Evolutionary conservation across 2,888 invertebrate species (phyloP).

Genomic region (Drosophila nigritarsus): DNA sequence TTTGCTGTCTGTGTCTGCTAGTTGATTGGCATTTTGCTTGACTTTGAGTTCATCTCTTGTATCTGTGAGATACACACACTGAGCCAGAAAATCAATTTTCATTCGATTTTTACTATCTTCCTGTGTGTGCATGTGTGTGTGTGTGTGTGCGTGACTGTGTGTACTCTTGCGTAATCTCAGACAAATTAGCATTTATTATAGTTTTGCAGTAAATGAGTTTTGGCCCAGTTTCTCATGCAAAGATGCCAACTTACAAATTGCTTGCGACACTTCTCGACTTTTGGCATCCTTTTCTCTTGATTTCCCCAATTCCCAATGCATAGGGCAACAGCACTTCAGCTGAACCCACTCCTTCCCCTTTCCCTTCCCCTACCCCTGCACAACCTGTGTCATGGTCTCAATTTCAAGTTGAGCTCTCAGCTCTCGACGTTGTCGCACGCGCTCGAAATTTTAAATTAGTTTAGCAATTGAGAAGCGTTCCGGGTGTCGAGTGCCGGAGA

Average conservation of each 20-base stretch:
- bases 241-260: slow-evolving; percentile 65
- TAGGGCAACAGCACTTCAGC: slow-evolving; percentile 33
- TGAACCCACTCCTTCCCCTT: neutral
- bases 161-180: slow-evolving; percentile 65
- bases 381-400: slow-evolving; percentile 54
- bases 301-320: slow-evolving; percentile 58
- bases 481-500: slow-evolving; percentile 54
- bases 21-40: slow-evolving; percentile 57
- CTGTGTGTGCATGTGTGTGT: neutral
- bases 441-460: slow-evolving; percentile 79
- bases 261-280: slow-evolving; percentile 71
- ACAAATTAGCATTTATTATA: slow-evolving; percentile 73
- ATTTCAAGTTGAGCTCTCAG: slow-evolving; percentile 46
- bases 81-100: slow-evolving; percentile 65
- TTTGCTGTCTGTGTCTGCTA: slow-evolving; percentile 53
- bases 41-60: slow-evolving; percentile 37
- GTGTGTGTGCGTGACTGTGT: slow-evolving; percentile 10
- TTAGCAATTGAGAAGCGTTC: slow-evolving; percentile 72
- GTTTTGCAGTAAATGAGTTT: slow-evolving; percentile 57
- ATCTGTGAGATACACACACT: slow-evolving; percentile 27
- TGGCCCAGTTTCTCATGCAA: slow-evolving; percentile 46
- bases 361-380: neutral
- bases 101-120: slow-evolving; percentile 55
- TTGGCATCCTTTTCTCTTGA: slow-evolving; percentile 20
- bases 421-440: slow-evolving; percentile 57